A percentile compares a stretch with the other conserved stretches of the same genome.
Conservation (phyloP, 2,888 invertebrate genomes). For the Gymnoscelis rufifasciata region DNA sequence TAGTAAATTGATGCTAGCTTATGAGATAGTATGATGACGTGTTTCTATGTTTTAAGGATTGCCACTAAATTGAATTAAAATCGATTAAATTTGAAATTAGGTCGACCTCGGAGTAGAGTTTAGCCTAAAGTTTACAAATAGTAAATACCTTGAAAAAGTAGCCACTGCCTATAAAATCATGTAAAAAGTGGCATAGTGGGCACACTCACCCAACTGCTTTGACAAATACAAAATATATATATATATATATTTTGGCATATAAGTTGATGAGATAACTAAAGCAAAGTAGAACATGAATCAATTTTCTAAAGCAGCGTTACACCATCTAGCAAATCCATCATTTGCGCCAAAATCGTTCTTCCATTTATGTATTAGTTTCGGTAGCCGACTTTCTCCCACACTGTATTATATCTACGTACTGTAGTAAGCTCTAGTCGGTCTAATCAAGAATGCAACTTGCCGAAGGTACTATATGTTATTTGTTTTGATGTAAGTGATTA, state of each 20-base stretch:
- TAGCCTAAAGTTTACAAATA: too few species aligned
- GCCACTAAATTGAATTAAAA: too few species aligned
- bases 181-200: too few species aligned
- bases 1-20: slow-evolving; percentile 1
- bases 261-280: too few species aligned
- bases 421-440: slow-evolving; percentile 70
- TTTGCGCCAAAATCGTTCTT: slow-evolving; percentile 15
- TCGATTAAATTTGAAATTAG: too few species aligned
- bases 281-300: background rate
- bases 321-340: slow-evolving; percentile 4
- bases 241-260: too few species aligned
- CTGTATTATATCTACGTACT: slow-evolving; percentile 34
- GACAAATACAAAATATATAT: too few species aligned
- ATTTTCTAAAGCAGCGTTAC: background rate
- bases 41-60: too few species aligned
- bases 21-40: background rate
- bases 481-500: slow-evolving; percentile 74
- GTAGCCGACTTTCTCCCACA: slow-evolving; percentile 10
- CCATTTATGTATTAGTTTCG: slow-evolving; percentile 17
- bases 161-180: too few species aligned
- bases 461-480: slow-evolving; percentile 70
- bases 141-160: too few species aligned
- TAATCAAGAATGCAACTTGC: slow-evolving; percentile 66
- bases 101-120: too few species aligned
- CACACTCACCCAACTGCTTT: too few species aligned